Evolutionary conservation across 2,113 vertebrate species (phyloP).

Genomic region (Chionodraco myersi): DNA sequence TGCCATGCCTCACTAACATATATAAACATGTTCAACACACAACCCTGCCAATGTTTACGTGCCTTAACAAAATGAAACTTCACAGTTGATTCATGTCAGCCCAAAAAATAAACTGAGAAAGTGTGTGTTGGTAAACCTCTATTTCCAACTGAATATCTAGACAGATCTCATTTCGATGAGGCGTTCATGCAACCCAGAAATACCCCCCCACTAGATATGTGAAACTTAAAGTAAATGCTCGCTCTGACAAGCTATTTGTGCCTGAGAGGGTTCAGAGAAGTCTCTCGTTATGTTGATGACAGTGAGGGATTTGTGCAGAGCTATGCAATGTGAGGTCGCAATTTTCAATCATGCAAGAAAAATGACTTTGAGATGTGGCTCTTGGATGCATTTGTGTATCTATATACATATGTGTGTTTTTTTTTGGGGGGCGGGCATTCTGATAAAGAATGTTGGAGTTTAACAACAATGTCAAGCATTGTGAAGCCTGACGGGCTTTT

Average conservation of each 20-base stretch:
- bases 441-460: not conserved
- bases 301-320: not conserved
- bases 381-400: not conserved
- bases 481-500: not conserved
- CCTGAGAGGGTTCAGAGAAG: not conserved
- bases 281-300: not conserved
- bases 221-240: not conserved
- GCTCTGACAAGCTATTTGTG: conserved; percentile 1
- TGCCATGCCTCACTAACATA: not conserved
- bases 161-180: conserved; percentile 22
- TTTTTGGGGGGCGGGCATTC: not conserved
- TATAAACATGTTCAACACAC: not conserved
- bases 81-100: conserved; percentile 35
- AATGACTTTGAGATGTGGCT: not conserved
- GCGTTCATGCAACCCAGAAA: not conserved
- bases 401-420: not conserved
- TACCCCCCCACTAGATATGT: not conserved
- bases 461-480: not conserved
- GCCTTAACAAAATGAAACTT: conserved; percentile 31
- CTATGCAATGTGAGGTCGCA: not conserved
- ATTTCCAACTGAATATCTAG: not conserved
- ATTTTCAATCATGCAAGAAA: conserved; percentile 33
- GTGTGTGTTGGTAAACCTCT: not conserved
- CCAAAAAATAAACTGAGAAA: not conserved
- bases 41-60: conserved; percentile 22